Base-by-base conservation (phyloP, 30 jellyfish, hydroid and myxozoan species). In the Haliclystus octoradiatus region DNA sequence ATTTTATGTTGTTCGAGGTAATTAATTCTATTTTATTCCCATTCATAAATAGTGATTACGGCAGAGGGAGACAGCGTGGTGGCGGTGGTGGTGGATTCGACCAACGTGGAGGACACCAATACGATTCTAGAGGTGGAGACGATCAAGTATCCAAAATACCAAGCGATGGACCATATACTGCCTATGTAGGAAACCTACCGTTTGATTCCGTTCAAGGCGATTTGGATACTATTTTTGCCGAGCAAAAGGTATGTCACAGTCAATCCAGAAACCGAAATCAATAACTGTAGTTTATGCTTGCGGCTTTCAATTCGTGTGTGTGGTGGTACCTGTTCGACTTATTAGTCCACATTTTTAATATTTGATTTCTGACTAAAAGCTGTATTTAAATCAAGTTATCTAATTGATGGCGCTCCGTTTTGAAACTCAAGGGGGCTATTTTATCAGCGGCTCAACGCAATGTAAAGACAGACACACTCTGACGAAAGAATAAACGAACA, bases 161-260 rank as follows among this genome's bases (percentile, higher is more conserved):
- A 26, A 63, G 69, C 5, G 99, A 91, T 53, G 86, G 93, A 0
- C 99, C 99, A 0, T 91, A 34, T 65, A 79, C 91, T 51, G 99
- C 99, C 23, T 91, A 66, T 78, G 99, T 91, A 30, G 99, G 99
- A 28, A 91, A 91, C 65, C 82, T 91, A 23, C 99, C 99, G 14
- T 83, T 33, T 77, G 83, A 91, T 34, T 76, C 94, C 81, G 99
- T 91, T 15, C 99, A 91, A 51, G 99, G 99, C 73, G 99, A 91
- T 75, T 73, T 91, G 52, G 99, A 91, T 74, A 84, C 74, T 14
- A 91, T 91, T n/a, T 89, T 89, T 62, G 52, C 65, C 14, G 84
- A 68, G 9, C 85, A 74, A 22, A 91, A 83, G 94, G 99, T 82
- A 53, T 31, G 85, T 7, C 31, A 26, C 29, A n/a, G n/a, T n/a